Conservation (phyloP, 2,113 vertebrate genomes). For the Proterorhinus semilunaris region DNA sequence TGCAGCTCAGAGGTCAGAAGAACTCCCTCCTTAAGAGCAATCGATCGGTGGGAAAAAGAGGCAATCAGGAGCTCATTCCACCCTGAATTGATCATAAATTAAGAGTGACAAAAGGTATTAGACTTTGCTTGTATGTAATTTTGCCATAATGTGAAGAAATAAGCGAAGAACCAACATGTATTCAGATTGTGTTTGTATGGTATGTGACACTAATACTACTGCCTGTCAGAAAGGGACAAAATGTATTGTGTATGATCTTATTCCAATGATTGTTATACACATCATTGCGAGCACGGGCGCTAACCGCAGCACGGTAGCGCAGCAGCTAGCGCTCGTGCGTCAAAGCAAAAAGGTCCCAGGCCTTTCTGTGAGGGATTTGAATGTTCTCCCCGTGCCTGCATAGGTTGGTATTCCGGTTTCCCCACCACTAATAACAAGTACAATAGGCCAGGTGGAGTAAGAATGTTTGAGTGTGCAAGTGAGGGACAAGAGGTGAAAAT, state of each 20-base stretch:
- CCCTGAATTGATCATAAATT: slow-evolving; percentile 63
- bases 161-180: background rate
- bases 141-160: background rate
- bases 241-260: too few species aligned
- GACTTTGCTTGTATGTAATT: background rate
- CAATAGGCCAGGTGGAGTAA: too few species aligned
- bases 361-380: background rate
- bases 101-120: background rate
- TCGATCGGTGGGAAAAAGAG: slow-evolving; percentile 92
- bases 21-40: slow-evolving; percentile 87
- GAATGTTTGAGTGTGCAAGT: too few species aligned
- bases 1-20: slow-evolving; percentile 88
- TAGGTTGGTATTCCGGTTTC: too few species aligned
- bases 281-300: too few species aligned
- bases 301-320: too few species aligned
- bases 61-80: slow-evolving; percentile 94
- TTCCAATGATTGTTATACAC: too few species aligned
- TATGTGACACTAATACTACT: background rate
- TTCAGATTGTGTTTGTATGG: background rate
- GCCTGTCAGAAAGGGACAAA: background rate
- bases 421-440: too few species aligned
- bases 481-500: too few species aligned
- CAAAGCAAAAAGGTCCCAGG: too few species aligned
- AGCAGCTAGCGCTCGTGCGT: too few species aligned
- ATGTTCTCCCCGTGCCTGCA: too few species aligned